phyloP scores from a whole-genome alignment of 37 sponge, comb jelly and placozoan species.

The Hexactinellida sp. region DNA sequence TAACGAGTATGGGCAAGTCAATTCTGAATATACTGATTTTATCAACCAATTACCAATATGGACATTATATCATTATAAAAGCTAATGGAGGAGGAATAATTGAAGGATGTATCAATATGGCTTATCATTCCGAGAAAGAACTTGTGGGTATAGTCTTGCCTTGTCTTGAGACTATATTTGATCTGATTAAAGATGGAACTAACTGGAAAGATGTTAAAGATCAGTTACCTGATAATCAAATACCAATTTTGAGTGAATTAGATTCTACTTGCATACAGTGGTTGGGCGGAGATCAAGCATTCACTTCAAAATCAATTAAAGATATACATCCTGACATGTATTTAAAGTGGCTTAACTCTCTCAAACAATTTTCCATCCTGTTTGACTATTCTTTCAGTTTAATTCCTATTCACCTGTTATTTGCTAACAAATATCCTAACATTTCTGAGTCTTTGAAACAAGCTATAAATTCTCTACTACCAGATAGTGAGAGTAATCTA shows the following conservation, averaged over 20 bases:
- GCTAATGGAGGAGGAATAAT: not conserved
- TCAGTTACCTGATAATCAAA: not conserved
- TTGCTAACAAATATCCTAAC: not conserved
- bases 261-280: not conserved
- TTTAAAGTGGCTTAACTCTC: not conserved
- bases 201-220: not conserved
- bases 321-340: not conserved
- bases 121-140: not conserved
- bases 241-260: not conserved
- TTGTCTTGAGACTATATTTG: not conserved
- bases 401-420: not conserved
- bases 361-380: not conserved
- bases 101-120: not conserved
- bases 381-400: not conserved
- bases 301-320: not conserved
- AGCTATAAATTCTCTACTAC: not conserved
- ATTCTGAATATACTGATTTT: not conserved
- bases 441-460: not conserved
- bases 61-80: not conserved
- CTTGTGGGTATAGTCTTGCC: not conserved
- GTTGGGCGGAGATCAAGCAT: not conserved
- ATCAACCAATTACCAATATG: not conserved
- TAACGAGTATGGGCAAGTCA: not conserved
- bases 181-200: not conserved
- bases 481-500: not conserved